phyloP scores from a whole-genome alignment of 2,888 invertebrate genomes.

The Danaus chrysippus region DNA sequence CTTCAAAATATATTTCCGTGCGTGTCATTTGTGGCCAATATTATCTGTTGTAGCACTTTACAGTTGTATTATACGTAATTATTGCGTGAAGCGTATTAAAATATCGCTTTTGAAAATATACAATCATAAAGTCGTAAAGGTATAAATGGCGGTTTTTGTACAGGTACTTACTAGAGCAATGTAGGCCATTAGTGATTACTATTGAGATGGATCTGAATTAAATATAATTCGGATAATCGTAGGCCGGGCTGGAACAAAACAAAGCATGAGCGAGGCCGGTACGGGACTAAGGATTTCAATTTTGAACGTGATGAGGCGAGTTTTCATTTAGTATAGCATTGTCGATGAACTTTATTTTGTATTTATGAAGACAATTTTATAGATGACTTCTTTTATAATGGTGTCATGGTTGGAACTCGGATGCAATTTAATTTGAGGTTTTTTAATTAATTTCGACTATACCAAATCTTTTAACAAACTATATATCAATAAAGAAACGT shows the following conservation, averaged over 20 bases:
- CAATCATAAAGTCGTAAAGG: constrained; percentile 8
- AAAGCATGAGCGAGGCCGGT: constrained; percentile 70
- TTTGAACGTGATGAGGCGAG: constrained; percentile 78
- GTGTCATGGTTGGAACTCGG: too few relatives aligned
- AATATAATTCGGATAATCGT: constrained; percentile 78
- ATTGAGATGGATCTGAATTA: constrained; percentile 75
- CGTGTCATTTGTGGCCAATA: constrained; percentile 29
- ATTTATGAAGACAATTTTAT: too few relatives aligned
- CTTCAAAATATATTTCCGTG: constrained; percentile 32
- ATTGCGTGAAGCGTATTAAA: constrained; percentile 20
- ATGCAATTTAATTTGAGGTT: too few relatives aligned
- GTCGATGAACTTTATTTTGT: constrained; percentile 25
- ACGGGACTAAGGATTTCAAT: constrained; percentile 76
- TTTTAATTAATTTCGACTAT: too few relatives aligned
- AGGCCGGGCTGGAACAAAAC: constrained; percentile 71
- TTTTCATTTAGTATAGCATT: constrained; percentile 64
- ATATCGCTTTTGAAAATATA: constrained; percentile 6
- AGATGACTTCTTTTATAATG: too few relatives aligned
- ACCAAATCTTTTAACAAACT: too few relatives aligned
- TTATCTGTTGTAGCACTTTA: constrained; percentile 27
- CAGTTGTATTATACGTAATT: constrained; percentile 33
- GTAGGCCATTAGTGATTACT: constrained; percentile 49
- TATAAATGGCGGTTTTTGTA: constrained; percentile 16
- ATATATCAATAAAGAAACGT: too few relatives aligned
- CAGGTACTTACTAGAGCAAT: constrained; percentile 25